Base-by-base conservation (phyloP, 2,888 invertebrate genomes). In the Folsomia manolachei region DNA sequence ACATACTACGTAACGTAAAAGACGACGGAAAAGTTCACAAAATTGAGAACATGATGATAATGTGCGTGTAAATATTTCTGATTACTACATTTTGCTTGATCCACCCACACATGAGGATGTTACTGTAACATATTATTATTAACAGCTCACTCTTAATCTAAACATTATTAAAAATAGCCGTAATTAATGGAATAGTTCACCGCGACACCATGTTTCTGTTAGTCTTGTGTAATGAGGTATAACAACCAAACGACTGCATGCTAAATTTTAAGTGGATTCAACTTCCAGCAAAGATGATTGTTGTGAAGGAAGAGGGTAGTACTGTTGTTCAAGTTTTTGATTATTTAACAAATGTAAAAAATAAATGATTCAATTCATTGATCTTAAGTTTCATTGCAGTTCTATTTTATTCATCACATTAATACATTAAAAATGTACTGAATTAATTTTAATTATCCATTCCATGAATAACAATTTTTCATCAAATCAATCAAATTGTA, bases 341-440 rank as follows among this genome's bases (percentile, higher is more conserved):
- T 66, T 66, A 66, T 66, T 66, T 66, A 66, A 66, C 65, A 52
- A 66, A 66, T 23, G n/a, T 9, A 19, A 66, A 66, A 64, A 39
- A 66, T 39, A 66, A 66, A 39, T 19, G 64, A 11, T 56, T 56
- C 56, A 21, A 11, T 19, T 56, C 21, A 56, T n/a, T 56, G 56
- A 56, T 56, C 56, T 56, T 56, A 56, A 56, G 18, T 56, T n/a
- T 56, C 56, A 19, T 56, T 56, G 56, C 56, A 56, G 21, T 56
- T 56, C 21, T 14, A 21, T 56, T 19, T 56, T 14, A 56, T 56
- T n/a, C n/a, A n/a, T n/a, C n/a, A n/a, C n/a, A n/a, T n/a, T n/a
- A n/a, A n/a, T n/a, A n/a, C n/a, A n/a, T n/a, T n/a, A n/a, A n/a
- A n/a, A n/a, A n/a, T n/a, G n/a, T n/a, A n/a, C n/a, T n/a, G n/a